Evolutionary conservation across 2,888 invertebrate species (phyloP).

Genomic region (Drosophila suboccidentalis): DNA sequence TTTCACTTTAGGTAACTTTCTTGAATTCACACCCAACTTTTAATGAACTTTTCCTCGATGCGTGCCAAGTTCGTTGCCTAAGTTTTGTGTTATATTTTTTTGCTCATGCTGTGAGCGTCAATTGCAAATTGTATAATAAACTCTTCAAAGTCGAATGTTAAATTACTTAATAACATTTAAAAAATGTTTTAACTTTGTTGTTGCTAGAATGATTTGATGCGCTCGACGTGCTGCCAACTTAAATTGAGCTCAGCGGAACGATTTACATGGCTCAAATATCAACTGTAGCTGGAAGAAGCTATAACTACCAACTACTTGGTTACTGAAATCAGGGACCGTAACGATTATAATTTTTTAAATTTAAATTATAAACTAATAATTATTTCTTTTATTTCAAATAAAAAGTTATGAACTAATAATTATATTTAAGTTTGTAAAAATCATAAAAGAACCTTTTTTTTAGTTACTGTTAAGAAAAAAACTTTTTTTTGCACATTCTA

Average conservation of each 20-base stretch:
- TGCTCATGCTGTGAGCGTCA: slow-evolving; percentile 20
- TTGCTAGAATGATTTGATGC: slow-evolving; percentile 69
- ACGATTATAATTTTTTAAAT: neutral
- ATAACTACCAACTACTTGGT: slow-evolving; percentile 9
- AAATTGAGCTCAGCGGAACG: slow-evolving; percentile 65
- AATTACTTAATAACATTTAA: slow-evolving; percentile 68
- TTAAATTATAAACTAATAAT: neutral
- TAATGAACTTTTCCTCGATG: neutral
- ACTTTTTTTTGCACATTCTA: too few species aligned
- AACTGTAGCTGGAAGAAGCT: neutral
- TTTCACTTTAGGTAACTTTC: slow-evolving; percentile 2
- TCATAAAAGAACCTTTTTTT: too few species aligned
- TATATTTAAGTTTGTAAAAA: neutral
- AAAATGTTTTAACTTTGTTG: slow-evolving; percentile 34
- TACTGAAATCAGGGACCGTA: slow-evolving; percentile 28
- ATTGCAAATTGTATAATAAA: slow-evolving; percentile 38
- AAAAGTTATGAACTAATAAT: neutral
- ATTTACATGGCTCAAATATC: slow-evolving; percentile 56
- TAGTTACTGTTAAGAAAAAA: too few species aligned
- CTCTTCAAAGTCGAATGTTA: slow-evolving; percentile 51
- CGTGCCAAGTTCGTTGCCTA: slow-evolving; percentile 70
- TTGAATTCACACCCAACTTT: neutral
- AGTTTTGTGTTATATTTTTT: slow-evolving; percentile 69
- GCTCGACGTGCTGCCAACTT: slow-evolving; percentile 67
- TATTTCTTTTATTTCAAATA: neutral